A percentile compares a stretch with the other conserved stretches of the same genome.
phyloP scores from a whole-genome alignment of 2,797 vertebrate genomes.

The Spinus olivaceus region DNA sequence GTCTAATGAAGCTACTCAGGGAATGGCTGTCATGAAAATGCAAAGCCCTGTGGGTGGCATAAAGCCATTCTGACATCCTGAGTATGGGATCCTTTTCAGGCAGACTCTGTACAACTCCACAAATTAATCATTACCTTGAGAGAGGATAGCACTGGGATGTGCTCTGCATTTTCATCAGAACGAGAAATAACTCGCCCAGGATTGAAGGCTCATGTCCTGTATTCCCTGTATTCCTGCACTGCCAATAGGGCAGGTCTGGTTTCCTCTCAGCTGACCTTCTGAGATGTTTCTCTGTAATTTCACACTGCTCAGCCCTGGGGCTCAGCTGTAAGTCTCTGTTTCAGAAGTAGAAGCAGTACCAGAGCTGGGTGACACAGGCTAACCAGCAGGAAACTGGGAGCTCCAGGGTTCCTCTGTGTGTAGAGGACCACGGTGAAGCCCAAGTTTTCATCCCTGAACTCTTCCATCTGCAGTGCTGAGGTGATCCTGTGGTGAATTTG shows the following conservation, averaged over 20 bases:
- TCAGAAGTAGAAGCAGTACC: background rate
- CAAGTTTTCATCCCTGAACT: background rate
- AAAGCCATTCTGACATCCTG: background rate
- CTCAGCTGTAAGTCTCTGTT: background rate
- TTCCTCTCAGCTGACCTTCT: background rate
- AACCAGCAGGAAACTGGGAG: background rate
- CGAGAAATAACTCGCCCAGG: background rate
- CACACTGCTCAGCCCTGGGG: background rate
- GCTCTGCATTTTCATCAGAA: background rate
- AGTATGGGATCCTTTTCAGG: background rate
- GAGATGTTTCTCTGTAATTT: background rate
- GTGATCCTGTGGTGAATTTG: background rate
- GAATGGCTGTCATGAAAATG: conserved; percentile 21
- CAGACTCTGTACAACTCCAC: background rate
- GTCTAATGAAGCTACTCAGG: background rate
- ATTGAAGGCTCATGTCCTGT: background rate
- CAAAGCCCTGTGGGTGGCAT: background rate
- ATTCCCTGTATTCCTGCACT: background rate
- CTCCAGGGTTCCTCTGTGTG: background rate
- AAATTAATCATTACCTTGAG: background rate
- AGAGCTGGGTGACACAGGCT: background rate
- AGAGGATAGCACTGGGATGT: background rate
- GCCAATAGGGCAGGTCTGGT: background rate
- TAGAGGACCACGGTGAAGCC: background rate
- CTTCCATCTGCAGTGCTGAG: background rate